phyloP scores from a whole-genome alignment of 2,797 vertebrate genomes.

The Avahi laniger region DNA sequence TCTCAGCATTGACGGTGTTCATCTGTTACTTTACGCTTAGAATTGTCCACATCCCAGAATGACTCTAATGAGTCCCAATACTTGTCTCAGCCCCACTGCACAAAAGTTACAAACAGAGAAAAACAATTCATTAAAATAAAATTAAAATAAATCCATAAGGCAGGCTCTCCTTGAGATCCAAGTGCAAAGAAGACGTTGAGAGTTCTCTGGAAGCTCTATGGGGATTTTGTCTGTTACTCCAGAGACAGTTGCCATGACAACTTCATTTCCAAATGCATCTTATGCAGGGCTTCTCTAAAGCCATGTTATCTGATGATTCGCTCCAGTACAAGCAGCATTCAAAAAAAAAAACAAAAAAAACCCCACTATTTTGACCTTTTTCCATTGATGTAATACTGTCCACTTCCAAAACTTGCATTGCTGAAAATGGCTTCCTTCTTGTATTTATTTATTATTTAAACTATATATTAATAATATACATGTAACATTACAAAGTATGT shows the following conservation, averaged over 20 bases:
- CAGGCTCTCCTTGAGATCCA: conserved; percentile 20
- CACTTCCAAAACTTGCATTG: neutral
- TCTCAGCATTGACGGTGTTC: neutral
- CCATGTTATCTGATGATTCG: conserved; percentile 15
- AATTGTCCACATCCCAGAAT: neutral
- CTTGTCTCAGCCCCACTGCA: neutral
- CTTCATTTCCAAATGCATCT: conserved; percentile 52
- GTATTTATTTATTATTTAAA: neutral
- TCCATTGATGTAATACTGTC: neutral
- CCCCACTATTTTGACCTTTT: neutral
- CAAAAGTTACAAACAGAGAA: neutral
- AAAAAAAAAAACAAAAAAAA: neutral
- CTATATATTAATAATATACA: neutral
- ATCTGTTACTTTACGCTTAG: neutral
- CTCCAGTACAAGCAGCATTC: neutral
- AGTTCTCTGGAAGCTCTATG: conserved; percentile 18
- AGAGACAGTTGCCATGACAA: conserved; percentile 54
- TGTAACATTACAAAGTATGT: neutral
- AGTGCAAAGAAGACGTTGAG: conserved; percentile 1
- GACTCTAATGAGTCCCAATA: neutral
- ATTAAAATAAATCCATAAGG: conserved; percentile 25
- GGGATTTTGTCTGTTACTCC: conserved; percentile 49
- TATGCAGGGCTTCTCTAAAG: neutral
- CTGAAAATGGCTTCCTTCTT: neutral
- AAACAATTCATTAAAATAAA: conserved; percentile 50